A percentile compares a stretch with the other conserved stretches of the same genome.
Conservation (phyloP, 2,797 vertebrate genomes). For the Channallabes apus region DNA sequence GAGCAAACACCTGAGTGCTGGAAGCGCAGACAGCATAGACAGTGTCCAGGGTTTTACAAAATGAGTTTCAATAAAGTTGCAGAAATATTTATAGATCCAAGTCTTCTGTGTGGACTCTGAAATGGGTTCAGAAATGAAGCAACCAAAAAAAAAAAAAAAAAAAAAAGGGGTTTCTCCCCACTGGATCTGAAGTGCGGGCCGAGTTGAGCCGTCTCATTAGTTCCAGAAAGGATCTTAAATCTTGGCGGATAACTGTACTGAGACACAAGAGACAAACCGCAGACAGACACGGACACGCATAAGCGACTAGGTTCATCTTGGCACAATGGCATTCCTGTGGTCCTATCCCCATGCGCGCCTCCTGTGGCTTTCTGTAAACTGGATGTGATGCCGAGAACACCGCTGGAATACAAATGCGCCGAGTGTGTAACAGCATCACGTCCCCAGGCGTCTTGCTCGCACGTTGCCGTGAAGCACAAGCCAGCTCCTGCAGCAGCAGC, state of each 20-base stretch:
- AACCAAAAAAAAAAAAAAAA: slow-evolving; percentile 20
- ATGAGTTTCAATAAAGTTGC: slow-evolving; percentile 2
- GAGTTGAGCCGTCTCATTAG: slow-evolving; percentile 35
- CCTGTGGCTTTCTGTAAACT: slow-evolving; percentile 49
- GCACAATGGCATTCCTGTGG: slow-evolving; percentile 19
- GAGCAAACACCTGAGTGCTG: slow-evolving; percentile 10
- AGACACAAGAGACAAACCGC: neutral
- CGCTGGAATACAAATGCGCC: slow-evolving; percentile 45
- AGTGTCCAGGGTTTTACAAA: slow-evolving; percentile 20
- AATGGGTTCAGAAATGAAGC: neutral
- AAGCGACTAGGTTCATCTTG: slow-evolving; percentile 4
- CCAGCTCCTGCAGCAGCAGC: slow-evolving; percentile 27
- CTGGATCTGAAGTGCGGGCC: slow-evolving; percentile 6
- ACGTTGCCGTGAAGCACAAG: slow-evolving; percentile 33
- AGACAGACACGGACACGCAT: neutral
- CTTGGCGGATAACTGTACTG: neutral
- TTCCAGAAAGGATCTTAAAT: slow-evolving; percentile 12
- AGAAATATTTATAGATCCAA: slow-evolving; percentile 28
- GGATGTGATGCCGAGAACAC: slow-evolving; percentile 1
- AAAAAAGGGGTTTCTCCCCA: neutral
- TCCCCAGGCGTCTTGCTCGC: slow-evolving; percentile 34
- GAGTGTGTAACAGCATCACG: slow-evolving; percentile 21
- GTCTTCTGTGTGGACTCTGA: neutral
- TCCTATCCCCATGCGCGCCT: slow-evolving; percentile 17
- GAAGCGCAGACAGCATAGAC: slow-evolving; percentile 1